Conservation (phyloP, 2,797 vertebrate species). For the Garrulus glandarius region DNA sequence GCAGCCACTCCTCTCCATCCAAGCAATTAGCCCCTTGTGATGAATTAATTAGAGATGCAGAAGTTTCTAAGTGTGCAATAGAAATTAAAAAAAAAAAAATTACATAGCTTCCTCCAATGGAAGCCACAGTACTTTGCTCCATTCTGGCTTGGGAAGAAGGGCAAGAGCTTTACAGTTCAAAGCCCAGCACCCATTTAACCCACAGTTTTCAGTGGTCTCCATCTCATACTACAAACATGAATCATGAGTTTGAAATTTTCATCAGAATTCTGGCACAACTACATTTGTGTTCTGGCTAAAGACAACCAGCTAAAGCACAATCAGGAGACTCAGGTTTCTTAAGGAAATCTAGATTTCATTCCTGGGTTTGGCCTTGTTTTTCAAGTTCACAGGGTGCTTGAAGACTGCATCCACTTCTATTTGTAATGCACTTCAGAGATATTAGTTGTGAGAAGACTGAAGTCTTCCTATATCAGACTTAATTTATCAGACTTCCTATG, state of each 20-base stretch:
- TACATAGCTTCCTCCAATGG: background rate
- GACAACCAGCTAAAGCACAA: background rate
- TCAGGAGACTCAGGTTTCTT: background rate
- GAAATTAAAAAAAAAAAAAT: background rate
- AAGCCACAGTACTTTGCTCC: background rate
- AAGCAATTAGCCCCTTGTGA: background rate
- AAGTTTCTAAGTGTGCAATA: background rate
- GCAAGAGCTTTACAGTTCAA: background rate
- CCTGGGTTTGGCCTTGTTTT: background rate
- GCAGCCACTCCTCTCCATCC: background rate
- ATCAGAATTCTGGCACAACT: background rate
- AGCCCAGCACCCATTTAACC: background rate
- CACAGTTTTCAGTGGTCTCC: background rate
- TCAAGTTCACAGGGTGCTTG: background rate
- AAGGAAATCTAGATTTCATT: background rate
- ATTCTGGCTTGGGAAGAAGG: background rate
- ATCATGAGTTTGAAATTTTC: background rate
- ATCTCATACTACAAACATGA: background rate
- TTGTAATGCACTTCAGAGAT: background rate
- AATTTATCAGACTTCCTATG: background rate
- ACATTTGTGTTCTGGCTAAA: background rate
- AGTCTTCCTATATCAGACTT: background rate
- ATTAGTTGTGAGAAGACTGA: background rate
- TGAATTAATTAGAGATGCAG: background rate
- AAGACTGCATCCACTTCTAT: background rate